Evolutionary conservation across 2,888 invertebrate genomes (phyloP).

Genomic region (Agrochola circellaris): DNA sequence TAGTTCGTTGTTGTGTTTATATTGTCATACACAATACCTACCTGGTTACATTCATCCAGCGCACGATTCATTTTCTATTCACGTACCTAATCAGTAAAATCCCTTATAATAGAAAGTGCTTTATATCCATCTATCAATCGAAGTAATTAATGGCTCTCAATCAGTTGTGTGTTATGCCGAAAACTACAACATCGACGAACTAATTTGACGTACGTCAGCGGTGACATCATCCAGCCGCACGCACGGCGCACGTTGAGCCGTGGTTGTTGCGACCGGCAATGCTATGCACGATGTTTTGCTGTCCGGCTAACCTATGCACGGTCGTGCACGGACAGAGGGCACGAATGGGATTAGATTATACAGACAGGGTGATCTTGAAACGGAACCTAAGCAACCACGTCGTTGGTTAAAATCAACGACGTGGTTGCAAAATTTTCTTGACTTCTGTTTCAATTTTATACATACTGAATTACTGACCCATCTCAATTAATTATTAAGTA

Average conservation of each 20-base stretch:
- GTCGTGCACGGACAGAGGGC: background rate
- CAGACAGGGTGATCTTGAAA: background rate
- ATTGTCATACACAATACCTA: background rate
- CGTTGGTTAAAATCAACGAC: background rate
- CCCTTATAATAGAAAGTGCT: background rate
- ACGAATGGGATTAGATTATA: background rate
- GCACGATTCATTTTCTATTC: background rate
- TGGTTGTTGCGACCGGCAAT: background rate
- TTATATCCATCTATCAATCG: background rate
- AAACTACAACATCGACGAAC: background rate
- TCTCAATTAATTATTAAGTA: background rate
- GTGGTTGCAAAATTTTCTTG: no score
- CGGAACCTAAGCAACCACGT: background rate
- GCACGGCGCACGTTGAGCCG: background rate
- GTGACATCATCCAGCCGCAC: background rate
- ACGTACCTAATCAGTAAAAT: background rate
- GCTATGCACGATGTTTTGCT: slow-evolving; percentile 1
- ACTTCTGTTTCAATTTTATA: background rate
- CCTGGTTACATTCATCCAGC: background rate
- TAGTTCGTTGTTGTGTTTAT: background rate
- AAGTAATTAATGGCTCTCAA: background rate
- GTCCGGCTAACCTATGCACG: background rate
- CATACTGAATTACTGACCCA: background rate
- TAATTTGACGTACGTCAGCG: background rate
- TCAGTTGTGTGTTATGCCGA: background rate